Base-by-base conservation (phyloP, 2,113 vertebrate genomes). In the Labrus mixtus region DNA sequence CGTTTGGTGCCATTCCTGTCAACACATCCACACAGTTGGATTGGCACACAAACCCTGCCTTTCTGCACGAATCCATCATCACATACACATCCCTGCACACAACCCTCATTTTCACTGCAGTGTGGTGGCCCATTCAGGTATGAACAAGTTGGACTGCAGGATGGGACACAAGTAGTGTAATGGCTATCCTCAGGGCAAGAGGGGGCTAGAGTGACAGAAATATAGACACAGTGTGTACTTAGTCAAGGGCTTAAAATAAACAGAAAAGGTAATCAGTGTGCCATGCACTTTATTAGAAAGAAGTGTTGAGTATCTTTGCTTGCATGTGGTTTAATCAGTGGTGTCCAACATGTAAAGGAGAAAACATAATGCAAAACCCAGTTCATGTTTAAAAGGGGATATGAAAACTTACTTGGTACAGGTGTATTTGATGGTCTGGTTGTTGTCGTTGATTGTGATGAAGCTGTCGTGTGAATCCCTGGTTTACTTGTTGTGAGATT, bases 81-180 rank as follows among this genome's bases (percentile, higher is more conserved):
- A 82, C 96, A 97, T 19, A 90, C 91, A 69, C 96, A 97, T 59
- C 96, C 96, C 33, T 91, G 86, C 50, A 79, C 66, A 70, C 96
- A 97, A 0, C 67, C 43, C 7, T 79, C 63, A 16, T 84, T 81
- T 25, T 90, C 83, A 10, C 86, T 90, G 84, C 96, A 97, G 55
- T 67, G 61, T 61, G 94, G 90, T 15, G 84, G 89, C 10, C 94
- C 93, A 60, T 94, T 91, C 68, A 96, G 91, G 61, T 93, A 23
- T 22, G 56, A 68, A 78, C 96, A 97, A 1, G 95, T 96, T 57
- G 96, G 90, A 51, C 91, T 94, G 56, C 96, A 97, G 68, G 82
- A 4, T 15, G 94, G 90, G 6, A 92, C 85, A 59, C 96, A 96
- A 25, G 83, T 71, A 0, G 87, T 88, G 85, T 95, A 95, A 74